Evolutionary conservation across 2,797 vertebrate species (phyloP).

Genomic region (Fundulus diaphanus): DNA sequence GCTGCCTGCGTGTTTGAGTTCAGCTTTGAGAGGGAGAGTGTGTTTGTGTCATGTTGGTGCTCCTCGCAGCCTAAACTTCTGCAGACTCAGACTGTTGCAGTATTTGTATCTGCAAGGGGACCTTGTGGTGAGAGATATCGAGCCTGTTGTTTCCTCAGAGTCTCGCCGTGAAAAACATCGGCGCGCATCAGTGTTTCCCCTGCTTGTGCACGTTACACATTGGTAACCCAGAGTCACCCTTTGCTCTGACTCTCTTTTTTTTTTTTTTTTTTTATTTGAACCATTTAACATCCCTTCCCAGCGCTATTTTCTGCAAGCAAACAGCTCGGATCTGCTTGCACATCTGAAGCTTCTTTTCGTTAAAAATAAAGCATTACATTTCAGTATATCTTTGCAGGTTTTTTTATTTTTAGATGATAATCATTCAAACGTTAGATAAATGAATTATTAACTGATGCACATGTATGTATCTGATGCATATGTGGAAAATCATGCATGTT

Average conservation of each 20-base stretch:
- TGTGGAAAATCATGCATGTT: conserved; percentile 3
- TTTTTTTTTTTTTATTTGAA: conserved; percentile 12
- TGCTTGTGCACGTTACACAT: conserved; percentile 46
- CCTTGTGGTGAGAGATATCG: conserved; percentile 71
- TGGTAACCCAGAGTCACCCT: conserved; percentile 65
- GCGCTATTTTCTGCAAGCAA: conserved; percentile 26
- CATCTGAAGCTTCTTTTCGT: not conserved
- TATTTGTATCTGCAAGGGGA: conserved; percentile 66
- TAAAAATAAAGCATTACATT: not conserved
- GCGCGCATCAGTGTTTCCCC: conserved; percentile 69
- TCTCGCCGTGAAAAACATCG: conserved; percentile 64
- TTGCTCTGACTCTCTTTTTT: conserved; percentile 20
- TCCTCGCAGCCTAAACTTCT: conserved; percentile 47
- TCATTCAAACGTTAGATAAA: not conserved
- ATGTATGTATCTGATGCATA: not conserved
- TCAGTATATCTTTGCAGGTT: not conserved
- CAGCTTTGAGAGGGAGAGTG: conserved; percentile 2
- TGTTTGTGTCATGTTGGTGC: conserved; percentile 3
- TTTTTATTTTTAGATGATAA: not conserved
- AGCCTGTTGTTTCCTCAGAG: conserved; percentile 69
- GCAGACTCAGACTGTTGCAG: conserved; percentile 67
- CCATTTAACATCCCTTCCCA: conserved; percentile 13
- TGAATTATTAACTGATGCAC: not conserved
- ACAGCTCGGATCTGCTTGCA: conserved; percentile 7
- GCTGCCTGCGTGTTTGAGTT: conserved; percentile 23